Evolutionary conservation across 2,888 invertebrate species (phyloP).

Genomic region (Hoplodrina blanda): DNA sequence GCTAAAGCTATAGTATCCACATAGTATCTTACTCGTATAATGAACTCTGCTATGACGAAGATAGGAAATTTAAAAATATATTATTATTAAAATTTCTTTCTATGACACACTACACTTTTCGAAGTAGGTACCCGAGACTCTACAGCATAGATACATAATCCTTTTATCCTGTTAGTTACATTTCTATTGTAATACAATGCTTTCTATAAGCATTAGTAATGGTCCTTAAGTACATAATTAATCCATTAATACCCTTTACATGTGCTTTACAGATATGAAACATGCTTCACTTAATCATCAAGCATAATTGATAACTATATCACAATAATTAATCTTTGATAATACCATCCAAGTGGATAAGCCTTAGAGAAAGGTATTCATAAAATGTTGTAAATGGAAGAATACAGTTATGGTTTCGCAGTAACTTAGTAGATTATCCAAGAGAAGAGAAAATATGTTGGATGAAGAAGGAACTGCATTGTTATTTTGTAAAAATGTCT

Average conservation of each 20-base stretch:
- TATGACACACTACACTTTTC: too few relatives aligned
- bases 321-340: constrained; percentile 25
- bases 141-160: too few relatives aligned
- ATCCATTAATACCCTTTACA: constrained; percentile 20
- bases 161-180: constrained; percentile 18
- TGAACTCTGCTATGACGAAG: too few relatives aligned
- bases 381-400: constrained; percentile 16
- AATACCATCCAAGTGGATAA: constrained; percentile 20
- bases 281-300: constrained; percentile 3
- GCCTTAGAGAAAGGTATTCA: constrained; percentile 8
- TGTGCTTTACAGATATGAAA: constrained; percentile 11
- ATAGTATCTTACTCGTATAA: too few relatives aligned
- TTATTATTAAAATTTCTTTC: too few relatives aligned
- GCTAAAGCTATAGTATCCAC: too few relatives aligned
- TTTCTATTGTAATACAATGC: constrained; percentile 29
- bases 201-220: constrained; percentile 6
- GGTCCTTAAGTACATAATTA: constrained; percentile 15
- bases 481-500: too few relatives aligned
- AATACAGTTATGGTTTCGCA: too few relatives aligned
- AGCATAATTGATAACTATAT: constrained; percentile 6
- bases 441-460: background rate
- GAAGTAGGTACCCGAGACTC: too few relatives aligned
- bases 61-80: too few relatives aligned
- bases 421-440: too few relatives aligned
- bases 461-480: too few relatives aligned